Base-by-base conservation (phyloP, 2,888 invertebrate species). In the Caenorhabditis zanzibari region DNA sequence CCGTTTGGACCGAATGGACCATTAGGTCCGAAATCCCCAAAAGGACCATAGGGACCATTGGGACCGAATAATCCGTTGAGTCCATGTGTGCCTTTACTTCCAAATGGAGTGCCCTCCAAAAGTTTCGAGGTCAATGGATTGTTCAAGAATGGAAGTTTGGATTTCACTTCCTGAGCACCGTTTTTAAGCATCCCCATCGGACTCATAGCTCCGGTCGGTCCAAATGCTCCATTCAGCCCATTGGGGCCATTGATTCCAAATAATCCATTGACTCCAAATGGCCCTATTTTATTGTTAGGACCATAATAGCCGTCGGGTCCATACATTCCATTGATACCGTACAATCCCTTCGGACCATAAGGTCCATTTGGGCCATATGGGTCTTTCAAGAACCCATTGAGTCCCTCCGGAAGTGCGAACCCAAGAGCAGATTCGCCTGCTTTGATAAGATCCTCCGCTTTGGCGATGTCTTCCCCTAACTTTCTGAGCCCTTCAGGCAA, bases 91-190 rank as follows among this genome's bases (percentile, higher is more conserved):
- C 59, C 59, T 22, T 38, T 59, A 12, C 38, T 35, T 12, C 59
- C 59, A 22, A 59, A 59, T 10, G 59, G 59, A 10, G 59, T 59
- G 59, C 38, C 38, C 38, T 59, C 59, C 12, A 59, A 19, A 5
- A 38, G 35, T 38, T 59, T 59, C 9, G 59, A 32, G n/a, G 59
- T 59, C 0, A 19, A 12, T 10, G 59, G 59, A 12, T 59, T 59
- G 19, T 59, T 14, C 10, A 59, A 9, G 28, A 59, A 59, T 2
- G 59, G 9, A 10, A 59, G 35, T 19, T 59, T 59, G 1, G 59
- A 32, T 6, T 28, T 24, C 4, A 56, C 16, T 10, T 56, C 10
- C 9, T 59, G 4, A 0, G 22, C 10, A 19, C 35, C 59, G 10
- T 38, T 38, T 2, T 59, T 22, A 1, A 59, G 9, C 3, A 59